These are phyloP conservation scores for Drosophila miranda DNA, from an alignment of 1,140 invertebrate species.

Conservation along the genomic window DNA sequence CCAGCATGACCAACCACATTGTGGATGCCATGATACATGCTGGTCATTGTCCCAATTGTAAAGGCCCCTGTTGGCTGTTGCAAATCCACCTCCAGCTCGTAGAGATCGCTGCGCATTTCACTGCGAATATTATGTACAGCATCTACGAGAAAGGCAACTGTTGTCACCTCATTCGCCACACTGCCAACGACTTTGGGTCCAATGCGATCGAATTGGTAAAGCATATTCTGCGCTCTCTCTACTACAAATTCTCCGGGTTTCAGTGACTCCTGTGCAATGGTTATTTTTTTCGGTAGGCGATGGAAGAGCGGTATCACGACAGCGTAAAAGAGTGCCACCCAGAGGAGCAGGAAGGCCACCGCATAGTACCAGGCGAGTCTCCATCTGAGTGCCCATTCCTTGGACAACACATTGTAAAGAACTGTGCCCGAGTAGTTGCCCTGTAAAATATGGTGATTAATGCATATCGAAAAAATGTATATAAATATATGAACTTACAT, in stretches of 20 bases:
- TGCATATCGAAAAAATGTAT: not conserved
- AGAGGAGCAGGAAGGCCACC: constrained; percentile 57
- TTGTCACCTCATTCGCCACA: constrained; percentile 86
- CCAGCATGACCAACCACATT: constrained; percentile 94
- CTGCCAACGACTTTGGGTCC: constrained; percentile 87
- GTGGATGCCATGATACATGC: constrained; percentile 87
- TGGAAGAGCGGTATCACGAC: constrained; percentile 61
- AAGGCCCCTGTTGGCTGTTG: constrained; percentile 87
- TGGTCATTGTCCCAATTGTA: constrained; percentile 89
- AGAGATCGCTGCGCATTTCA: constrained; percentile 51
- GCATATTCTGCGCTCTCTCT: constrained; percentile 77
- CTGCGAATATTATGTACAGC: constrained; percentile 50
- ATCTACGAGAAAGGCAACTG: constrained; percentile 84
- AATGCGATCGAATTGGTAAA: constrained; percentile 87
- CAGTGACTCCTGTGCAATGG: constrained; percentile 34
- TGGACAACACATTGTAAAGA: constrained; percentile 26
- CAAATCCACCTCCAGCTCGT: constrained; percentile 64
- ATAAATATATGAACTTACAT: constrained; percentile 17
- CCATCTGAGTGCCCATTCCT: constrained; percentile 3
- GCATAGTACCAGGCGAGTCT: constrained; percentile 52
- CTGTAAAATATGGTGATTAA: constrained; percentile 11
- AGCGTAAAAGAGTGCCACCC: constrained; percentile 63
- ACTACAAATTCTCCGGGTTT: constrained; percentile 58
- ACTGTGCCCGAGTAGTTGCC: constrained; percentile 15
- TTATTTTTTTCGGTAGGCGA: constrained; percentile 51